Percentiles rank a stretch among this genome's conserved stretches.
Conservation (phyloP, 2,888 invertebrate species). For the Mermis nigrescens region DNA sequence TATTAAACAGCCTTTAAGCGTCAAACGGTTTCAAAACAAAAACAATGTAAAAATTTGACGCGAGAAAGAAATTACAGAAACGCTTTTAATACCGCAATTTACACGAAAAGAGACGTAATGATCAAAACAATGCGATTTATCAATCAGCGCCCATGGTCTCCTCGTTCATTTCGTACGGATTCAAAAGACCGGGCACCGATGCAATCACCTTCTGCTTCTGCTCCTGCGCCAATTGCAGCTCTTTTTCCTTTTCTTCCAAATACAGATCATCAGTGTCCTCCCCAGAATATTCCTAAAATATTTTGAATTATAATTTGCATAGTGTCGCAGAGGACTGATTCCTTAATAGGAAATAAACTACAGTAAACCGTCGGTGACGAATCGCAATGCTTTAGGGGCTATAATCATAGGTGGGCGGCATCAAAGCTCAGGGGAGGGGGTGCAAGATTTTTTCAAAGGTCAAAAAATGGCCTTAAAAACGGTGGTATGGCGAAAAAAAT, state of each 20-base stretch:
- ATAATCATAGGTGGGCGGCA: no score
- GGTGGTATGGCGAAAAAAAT: no score
- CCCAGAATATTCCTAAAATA: constrained; percentile 74
- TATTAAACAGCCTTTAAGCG: no score
- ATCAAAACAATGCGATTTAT: neutral
- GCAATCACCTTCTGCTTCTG: constrained; percentile 79
- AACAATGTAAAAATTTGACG: no score
- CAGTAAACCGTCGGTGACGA: no score
- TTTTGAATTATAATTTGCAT: neutral
- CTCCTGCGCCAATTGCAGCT: constrained; percentile 68
- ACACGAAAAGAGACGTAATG: neutral
- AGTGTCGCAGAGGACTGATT: neutral
- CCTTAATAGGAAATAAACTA: neutral
- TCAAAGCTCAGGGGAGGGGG: no score
- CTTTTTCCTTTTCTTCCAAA: constrained; percentile 79
- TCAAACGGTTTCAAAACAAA: no score
- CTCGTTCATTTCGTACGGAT: constrained; percentile 62
- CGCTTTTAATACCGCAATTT: neutral
- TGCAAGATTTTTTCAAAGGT: no score
- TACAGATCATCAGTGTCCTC: constrained; percentile 93
- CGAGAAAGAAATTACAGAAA: no score
- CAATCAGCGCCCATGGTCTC: neutral
- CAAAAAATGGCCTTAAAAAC: no score
- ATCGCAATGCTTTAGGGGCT: no score
- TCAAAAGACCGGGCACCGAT: constrained; percentile 83